phyloP scores from a whole-genome alignment of 2,888 invertebrate genomes.

The Tinea pellionella region DNA sequence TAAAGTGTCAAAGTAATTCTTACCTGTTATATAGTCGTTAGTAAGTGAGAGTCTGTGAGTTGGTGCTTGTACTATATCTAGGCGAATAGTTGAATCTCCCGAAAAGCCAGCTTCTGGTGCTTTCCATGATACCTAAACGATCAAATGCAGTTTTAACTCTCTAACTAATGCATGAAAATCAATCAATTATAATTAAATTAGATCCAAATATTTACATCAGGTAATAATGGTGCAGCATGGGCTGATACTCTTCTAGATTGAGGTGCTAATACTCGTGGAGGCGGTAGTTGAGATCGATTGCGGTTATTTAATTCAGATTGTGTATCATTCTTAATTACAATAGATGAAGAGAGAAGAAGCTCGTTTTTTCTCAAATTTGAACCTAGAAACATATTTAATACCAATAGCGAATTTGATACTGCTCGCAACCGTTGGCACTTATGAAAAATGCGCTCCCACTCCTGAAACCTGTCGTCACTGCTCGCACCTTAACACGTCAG shows the following conservation, averaged over 20 bases:
- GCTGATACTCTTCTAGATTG: slow-evolving; percentile 51
- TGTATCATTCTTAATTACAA: slow-evolving; percentile 81
- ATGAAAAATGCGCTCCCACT: no score
- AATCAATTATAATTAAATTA: not conserved
- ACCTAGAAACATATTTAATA: slow-evolving; percentile 27
- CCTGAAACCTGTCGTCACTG: no score
- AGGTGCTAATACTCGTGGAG: slow-evolving; percentile 41
- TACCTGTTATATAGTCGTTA: slow-evolving; percentile 67
- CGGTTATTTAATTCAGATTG: slow-evolving; percentile 78
- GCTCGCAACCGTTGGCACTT: no score
- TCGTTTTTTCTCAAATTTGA: slow-evolving; percentile 68
- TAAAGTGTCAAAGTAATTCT: slow-evolving; percentile 21
- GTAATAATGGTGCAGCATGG: slow-evolving; percentile 46
- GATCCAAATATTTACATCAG: slow-evolving; percentile 39
- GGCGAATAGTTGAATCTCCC: slow-evolving; percentile 48
- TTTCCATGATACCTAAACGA: slow-evolving; percentile 56
- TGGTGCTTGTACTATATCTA: slow-evolving; percentile 44
- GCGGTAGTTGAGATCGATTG: slow-evolving; percentile 36
- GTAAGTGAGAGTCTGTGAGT: slow-evolving; percentile 62
- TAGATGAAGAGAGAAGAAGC: slow-evolving; percentile 69
- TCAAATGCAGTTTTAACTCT: not conserved
- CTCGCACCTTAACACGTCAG: no score
- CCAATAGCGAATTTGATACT: not conserved
- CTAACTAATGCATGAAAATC: no score
- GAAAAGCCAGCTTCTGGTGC: slow-evolving; percentile 56